Conservation (phyloP, 2,888 invertebrate genomes). For the Leptogaster cylindrica region DNA sequence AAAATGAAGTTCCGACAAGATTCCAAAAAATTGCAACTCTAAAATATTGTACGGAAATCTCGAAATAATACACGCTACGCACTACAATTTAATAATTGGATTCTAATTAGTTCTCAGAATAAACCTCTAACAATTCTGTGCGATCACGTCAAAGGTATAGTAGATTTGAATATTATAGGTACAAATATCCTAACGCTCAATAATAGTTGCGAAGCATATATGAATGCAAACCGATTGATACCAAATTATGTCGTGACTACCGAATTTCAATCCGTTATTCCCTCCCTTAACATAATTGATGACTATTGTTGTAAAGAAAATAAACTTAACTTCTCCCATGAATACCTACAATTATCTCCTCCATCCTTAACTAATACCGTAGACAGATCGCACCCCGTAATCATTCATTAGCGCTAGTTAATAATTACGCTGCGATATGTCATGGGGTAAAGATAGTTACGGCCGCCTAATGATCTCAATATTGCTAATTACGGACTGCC, state of each 20-base stretch:
- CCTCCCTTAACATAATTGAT: background rate
- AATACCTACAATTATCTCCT: background rate
- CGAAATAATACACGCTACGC: background rate
- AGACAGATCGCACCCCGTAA: no score
- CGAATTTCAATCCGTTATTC: background rate
- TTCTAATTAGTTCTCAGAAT: background rate
- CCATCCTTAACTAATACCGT: background rate
- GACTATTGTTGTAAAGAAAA: background rate
- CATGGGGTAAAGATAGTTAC: no score
- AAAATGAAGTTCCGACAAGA: background rate
- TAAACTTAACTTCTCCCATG: background rate
- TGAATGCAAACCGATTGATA: background rate
- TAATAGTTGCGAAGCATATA: background rate
- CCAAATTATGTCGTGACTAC: background rate
- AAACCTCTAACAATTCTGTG: background rate
- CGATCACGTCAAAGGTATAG: background rate
- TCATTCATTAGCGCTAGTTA: no score
- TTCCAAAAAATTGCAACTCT: background rate
- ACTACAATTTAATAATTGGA: background rate
- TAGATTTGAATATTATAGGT: background rate
- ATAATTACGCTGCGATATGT: no score
- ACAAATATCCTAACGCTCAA: slow-evolving; percentile 1
- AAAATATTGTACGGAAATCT: background rate
- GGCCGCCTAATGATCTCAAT: no score
- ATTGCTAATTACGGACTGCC: no score